phyloP scores from a whole-genome alignment of 2,888 invertebrate genomes.

The Netelia virgata region DNA sequence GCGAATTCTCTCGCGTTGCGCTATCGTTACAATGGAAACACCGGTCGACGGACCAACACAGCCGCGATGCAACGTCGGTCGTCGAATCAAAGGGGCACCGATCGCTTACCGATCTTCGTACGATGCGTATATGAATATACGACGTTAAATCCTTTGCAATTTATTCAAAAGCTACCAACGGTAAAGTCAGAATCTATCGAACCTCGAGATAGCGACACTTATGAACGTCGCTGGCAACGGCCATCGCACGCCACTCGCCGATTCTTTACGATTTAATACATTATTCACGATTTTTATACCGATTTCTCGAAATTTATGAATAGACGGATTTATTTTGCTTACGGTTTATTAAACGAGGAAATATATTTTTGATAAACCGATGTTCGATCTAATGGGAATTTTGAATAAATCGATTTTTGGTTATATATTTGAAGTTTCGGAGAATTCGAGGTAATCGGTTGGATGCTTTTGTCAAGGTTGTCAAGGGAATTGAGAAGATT shows the following conservation, averaged over 20 bases:
- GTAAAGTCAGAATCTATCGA: background rate
- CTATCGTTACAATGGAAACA: constrained; percentile 9
- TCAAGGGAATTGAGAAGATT: too few relatives aligned
- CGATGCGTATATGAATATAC: background rate
- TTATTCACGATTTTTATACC: background rate
- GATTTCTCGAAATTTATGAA: background rate
- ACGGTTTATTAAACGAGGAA: background rate
- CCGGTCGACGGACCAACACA: background rate
- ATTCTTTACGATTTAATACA: constrained; percentile 18
- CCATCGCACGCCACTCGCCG: background rate
- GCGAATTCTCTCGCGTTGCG: constrained; percentile 9
- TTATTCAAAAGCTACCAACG: background rate
- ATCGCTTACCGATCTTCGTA: background rate
- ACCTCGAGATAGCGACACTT: background rate
- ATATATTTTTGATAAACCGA: too few relatives aligned
- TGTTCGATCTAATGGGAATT: too few relatives aligned
- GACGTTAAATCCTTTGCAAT: background rate
- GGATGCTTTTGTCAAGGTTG: too few relatives aligned
- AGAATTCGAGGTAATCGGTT: too few relatives aligned
- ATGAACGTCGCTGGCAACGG: background rate
- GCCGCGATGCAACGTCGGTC: constrained; percentile 29
- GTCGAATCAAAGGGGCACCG: constrained; percentile 40
- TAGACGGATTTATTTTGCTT: background rate
- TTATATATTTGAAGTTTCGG: too few relatives aligned
- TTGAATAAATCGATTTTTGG: too few relatives aligned